A percentile compares a stretch with the other conserved stretches of the same genome.
These are phyloP conservation scores for Coryphaenoides rupestris DNA, from an alignment of 2,113 vertebrate genomes.

Conservation along the genomic window DNA sequence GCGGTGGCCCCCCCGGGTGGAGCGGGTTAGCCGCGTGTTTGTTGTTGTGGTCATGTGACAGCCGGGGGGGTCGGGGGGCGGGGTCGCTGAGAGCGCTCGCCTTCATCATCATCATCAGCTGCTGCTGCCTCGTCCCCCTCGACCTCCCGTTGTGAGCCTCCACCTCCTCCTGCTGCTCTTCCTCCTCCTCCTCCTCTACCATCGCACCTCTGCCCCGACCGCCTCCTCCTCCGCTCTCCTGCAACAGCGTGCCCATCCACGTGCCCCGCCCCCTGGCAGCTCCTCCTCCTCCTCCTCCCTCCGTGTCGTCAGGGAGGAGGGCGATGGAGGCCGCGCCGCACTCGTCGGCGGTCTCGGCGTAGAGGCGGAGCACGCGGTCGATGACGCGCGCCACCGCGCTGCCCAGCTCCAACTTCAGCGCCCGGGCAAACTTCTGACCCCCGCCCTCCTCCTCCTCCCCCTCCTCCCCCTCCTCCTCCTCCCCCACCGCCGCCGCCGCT, in stretches of 20 bases:
- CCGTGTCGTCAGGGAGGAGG: conserved; percentile 30
- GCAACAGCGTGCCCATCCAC: conserved; percentile 48
- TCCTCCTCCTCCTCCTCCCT: conserved; percentile 20
- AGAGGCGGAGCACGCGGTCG: conserved; percentile 73
- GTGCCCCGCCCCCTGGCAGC: conserved; percentile 16
- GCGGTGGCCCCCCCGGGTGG: conserved; percentile 37
- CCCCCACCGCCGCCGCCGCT: conserved; percentile 42
- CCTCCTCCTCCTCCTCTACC: conserved; percentile 27
- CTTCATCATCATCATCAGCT: no score
- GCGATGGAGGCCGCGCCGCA: conserved; percentile 36
- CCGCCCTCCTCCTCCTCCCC: conserved; percentile 45
- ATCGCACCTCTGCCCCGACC: conserved; percentile 31
- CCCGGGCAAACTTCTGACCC: conserved; percentile 71
- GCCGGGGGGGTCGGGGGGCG: conserved; percentile 47
- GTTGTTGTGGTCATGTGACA: conserved; percentile 58
- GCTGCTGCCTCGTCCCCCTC: conserved; percentile 5
- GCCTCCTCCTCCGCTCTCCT: conserved; percentile 20
- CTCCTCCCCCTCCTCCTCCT: no score
- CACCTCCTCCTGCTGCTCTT: conserved; percentile 26
- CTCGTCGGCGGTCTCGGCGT: conserved; percentile 52
- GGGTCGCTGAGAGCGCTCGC: conserved; percentile 5
- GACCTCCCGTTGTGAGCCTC: conserved; percentile 34
- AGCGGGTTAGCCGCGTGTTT: conserved; percentile 33
- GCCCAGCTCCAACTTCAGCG: conserved; percentile 73
- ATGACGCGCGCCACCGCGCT: conserved; percentile 74